Conservation (phyloP, 2,888 invertebrate species). For the Eupithecia subumbrata region DNA sequence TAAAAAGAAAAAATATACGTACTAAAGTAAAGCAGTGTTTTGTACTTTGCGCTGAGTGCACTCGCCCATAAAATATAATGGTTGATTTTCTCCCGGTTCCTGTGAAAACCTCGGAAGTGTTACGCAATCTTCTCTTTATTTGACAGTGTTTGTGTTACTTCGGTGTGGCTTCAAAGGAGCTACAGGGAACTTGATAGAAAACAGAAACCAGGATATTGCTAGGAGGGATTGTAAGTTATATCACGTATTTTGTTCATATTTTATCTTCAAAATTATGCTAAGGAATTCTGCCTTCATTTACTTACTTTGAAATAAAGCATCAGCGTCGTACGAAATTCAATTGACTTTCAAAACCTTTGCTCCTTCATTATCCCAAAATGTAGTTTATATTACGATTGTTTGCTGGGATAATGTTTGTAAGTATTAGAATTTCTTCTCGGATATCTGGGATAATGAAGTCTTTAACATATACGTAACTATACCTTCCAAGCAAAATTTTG, state of each 20-base stretch:
- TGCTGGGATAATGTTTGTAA: not conserved
- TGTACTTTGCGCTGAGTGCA: conserved; percentile 53
- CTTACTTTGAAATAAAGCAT: not conserved
- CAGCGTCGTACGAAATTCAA: not conserved
- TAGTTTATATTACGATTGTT: not conserved
- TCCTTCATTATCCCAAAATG: not conserved
- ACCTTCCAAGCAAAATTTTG: no score
- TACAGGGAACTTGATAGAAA: conserved; percentile 10
- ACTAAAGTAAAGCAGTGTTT: conserved; percentile 20
- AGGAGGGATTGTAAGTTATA: conserved; percentile 9
- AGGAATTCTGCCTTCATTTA: not conserved
- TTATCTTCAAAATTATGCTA: not conserved
- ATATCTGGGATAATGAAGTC: not conserved
- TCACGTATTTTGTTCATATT: conserved; percentile 4
- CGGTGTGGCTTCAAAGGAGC: conserved; percentile 11
- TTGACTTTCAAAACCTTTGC: not conserved
- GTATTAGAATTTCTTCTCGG: not conserved
- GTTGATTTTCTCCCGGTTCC: conserved; percentile 50
- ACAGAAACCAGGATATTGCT: conserved; percentile 10
- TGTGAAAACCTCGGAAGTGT: conserved; percentile 51
- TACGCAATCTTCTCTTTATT: conserved; percentile 45
- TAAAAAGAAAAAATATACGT: conserved; percentile 18
- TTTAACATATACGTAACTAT: not conserved
- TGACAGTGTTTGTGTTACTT: conserved; percentile 42
- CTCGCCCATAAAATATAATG: conserved; percentile 62